A percentile compares a stretch with the other conserved stretches of the same genome.
phyloP scores from a whole-genome alignment of 2,113 vertebrate genomes.

The Pteronura brasiliensis region DNA sequence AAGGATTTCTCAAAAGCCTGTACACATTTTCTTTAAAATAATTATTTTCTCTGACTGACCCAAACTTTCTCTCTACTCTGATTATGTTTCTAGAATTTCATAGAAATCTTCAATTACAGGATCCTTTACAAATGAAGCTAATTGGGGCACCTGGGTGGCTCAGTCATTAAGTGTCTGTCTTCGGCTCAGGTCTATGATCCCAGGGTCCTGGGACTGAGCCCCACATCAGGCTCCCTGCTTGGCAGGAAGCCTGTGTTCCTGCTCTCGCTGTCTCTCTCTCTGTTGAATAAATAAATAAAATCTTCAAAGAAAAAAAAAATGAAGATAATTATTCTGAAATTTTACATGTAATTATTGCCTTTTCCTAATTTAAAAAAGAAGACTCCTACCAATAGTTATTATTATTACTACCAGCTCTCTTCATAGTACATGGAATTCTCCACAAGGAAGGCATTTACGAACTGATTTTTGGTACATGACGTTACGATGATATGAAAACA shows the following conservation, averaged over 20 bases:
- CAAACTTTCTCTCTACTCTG: not conserved
- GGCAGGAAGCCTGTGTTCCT: no score
- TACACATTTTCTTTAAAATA: not conserved
- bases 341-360: not conserved
- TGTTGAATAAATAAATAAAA: no score
- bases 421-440: not conserved
- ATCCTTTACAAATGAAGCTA: not conserved
- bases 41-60: not conserved
- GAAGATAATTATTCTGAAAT: constrained; percentile 17
- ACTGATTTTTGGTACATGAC: not conserved
- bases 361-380: not conserved
- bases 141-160: not conserved
- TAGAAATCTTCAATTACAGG: not conserved
- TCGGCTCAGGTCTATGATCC: no score
- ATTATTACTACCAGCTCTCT: not conserved
- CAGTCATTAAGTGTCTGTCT: no score
- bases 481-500: not conserved
- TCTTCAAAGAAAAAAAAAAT: not conserved
- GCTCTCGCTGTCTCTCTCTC: no score
- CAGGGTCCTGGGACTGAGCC: no score
- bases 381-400: not conserved
- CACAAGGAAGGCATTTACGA: not conserved
- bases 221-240: no score
- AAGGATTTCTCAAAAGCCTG: not conserved
- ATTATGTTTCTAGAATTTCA: not conserved